phyloP scores from a whole-genome alignment of 2,888 invertebrate species.

The Anorthoa munda region DNA sequence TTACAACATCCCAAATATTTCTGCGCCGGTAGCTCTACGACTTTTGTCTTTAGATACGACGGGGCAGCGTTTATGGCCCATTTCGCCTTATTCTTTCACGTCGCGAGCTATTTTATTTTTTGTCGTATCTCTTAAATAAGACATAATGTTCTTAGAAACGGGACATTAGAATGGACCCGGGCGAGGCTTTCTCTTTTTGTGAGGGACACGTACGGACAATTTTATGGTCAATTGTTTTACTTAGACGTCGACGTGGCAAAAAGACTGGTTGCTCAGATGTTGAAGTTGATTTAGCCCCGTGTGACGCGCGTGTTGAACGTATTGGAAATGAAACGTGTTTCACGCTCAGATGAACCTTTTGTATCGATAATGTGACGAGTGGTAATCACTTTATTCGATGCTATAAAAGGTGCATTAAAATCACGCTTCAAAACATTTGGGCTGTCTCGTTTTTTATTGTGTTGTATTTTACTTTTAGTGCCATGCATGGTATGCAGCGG shows the following conservation, averaged over 20 bases:
- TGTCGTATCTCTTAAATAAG: constrained; percentile 89
- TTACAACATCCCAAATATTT: constrained; percentile 87
- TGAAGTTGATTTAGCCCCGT: constrained; percentile 66
- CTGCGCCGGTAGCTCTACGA: constrained; percentile 82
- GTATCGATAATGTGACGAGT: constrained; percentile 70
- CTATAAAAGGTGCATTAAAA: constrained; percentile 66
- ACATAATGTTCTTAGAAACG: constrained; percentile 90
- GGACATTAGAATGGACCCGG: constrained; percentile 85
- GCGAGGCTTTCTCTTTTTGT: constrained; percentile 87
- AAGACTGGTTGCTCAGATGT: constrained; percentile 69
- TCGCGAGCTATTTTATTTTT: constrained; percentile 85
- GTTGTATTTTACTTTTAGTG: constrained; percentile 9
- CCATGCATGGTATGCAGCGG: neutral
- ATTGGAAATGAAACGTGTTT: constrained; percentile 75
- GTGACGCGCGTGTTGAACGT: constrained; percentile 65
- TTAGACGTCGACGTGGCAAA: constrained; percentile 83
- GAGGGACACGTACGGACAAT: constrained; percentile 86
- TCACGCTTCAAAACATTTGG: constrained; percentile 55
- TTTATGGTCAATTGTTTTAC: constrained; percentile 90
- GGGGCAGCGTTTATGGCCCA: constrained; percentile 84
- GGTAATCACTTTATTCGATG: constrained; percentile 71
- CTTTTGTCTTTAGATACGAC: constrained; percentile 84
- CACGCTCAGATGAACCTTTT: constrained; percentile 72
- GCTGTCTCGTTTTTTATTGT: constrained; percentile 37
- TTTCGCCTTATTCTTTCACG: constrained; percentile 86